Evolutionary conservation across 2,113 vertebrate species (phyloP), one percentile per base, ranked within the genome.

Genomic region (Speoplatyrhinus poulsoni): DNA sequence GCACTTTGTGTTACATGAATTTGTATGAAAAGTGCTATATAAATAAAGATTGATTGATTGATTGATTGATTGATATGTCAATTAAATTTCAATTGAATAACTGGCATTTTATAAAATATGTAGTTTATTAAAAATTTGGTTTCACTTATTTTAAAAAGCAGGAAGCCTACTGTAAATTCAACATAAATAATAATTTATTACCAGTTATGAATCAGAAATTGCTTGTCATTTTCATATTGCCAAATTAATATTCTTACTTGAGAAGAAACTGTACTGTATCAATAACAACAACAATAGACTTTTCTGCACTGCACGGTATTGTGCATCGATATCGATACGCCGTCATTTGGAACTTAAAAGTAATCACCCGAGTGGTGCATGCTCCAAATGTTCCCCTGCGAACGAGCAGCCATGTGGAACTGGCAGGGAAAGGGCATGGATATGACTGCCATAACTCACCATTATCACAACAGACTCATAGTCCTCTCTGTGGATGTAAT

Each of bases 391-490:
- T 62, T 62, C 72, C 48, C 63, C 47, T 32, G 72, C 68, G 80
- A 82, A 82, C 2, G 26, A 26, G 26, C 55, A 13, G 77, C 86
- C 59, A 81, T 76, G 83, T 72, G 82, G 76, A 87, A 82, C 81
- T 75, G 69, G 78, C 62, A 36, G 70, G 68, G 65, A 81, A 68
- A 75, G 17, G 32, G 57, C 32, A 59, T 57, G 69, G 55, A 65
- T 60, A 67, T 53, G 5, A 57, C 17, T 26, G 4, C 74, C 63
- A 89, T 89, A 84, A 88, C 90, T 92, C 84, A 92, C 91, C 90
- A 93, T 93, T 87, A 90, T 91, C 78, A 81, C 69, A 60, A 78
- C 66, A 70, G 81, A 85, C 52, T 75, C 89, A 87, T 91, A 75
- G 75, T 19, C 36, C 49, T 46, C 72, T 75, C 72, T 58, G 70